Percentiles rank a stretch among this genome's conserved stretches.
phyloP scores from a whole-genome alignment of 2,113 vertebrate species.

The Ariopsis seemanni region DNA sequence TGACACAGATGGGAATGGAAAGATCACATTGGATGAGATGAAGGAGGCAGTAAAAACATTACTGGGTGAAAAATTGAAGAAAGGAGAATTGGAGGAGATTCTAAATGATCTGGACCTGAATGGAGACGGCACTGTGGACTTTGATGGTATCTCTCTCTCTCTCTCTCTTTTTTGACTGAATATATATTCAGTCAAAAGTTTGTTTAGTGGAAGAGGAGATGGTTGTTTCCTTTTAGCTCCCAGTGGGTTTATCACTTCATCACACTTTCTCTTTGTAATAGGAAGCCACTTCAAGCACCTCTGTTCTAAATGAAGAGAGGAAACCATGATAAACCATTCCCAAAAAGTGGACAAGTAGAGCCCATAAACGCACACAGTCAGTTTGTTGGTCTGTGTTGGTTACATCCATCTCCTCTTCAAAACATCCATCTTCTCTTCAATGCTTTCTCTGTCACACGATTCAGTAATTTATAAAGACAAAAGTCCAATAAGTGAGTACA shows the following conservation, averaged over 20 bases:
- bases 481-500: too few relatives aligned
- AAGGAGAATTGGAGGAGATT: conserved; percentile 91
- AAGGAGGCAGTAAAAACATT: conserved; percentile 80
- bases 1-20: conserved; percentile 79
- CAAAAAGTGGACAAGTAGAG: not conserved
- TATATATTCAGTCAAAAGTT: too few relatives aligned
- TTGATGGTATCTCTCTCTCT: conserved; percentile 78
- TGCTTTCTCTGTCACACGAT: too few relatives aligned
- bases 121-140: conserved; percentile 89
- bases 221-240: not conserved
- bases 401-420: not conserved
- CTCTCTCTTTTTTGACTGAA: not conserved
- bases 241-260: not conserved
- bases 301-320: not conserved
- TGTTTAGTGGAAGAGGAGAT: not conserved
- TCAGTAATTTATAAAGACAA: too few relatives aligned
- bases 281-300: not conserved
- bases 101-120: conserved; percentile 92
- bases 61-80: conserved; percentile 88
- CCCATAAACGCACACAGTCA: not conserved
- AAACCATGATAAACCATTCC: not conserved
- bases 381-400: not conserved
- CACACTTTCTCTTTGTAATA: not conserved
- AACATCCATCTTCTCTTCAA: not conserved
- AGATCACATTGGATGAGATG: conserved; percentile 79